phyloP scores from a whole-genome alignment of 2,797 vertebrate genomes.

The Diglossa cyanea region DNA sequence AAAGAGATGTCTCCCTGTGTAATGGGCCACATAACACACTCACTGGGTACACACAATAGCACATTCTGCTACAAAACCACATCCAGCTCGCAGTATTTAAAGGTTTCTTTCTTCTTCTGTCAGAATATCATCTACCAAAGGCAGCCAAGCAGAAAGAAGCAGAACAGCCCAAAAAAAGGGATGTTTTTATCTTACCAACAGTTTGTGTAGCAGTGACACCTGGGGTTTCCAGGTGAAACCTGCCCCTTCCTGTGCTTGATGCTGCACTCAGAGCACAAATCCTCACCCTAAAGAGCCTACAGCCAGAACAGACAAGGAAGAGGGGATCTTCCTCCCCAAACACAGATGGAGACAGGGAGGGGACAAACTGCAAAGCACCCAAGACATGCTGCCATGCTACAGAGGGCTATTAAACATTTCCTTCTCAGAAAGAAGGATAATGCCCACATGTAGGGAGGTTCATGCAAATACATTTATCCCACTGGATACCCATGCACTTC shows the following conservation, averaged over 20 bases:
- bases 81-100: not conserved
- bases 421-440: not conserved
- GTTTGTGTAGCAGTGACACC: not conserved
- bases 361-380: not conserved
- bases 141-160: not conserved
- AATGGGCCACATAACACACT: not conserved
- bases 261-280: not conserved
- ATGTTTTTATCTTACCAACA: not conserved
- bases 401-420: not conserved
- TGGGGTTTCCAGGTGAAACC: not conserved
- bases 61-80: not conserved
- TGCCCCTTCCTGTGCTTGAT: not conserved
- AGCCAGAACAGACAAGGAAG: not conserved
- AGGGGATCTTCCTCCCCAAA: not conserved
- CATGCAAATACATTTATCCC: not conserved
- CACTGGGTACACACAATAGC: not conserved
- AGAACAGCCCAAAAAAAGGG: not conserved
- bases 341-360: not conserved
- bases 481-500: not conserved
- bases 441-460: rapidly evolving
- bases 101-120: not conserved
- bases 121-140: not conserved
- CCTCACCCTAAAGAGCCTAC: not conserved
- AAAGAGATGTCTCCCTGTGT: not conserved
- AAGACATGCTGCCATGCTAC: not conserved